Conservation (phyloP, 2,888 invertebrate species). For the Adela reaumurella region DNA sequence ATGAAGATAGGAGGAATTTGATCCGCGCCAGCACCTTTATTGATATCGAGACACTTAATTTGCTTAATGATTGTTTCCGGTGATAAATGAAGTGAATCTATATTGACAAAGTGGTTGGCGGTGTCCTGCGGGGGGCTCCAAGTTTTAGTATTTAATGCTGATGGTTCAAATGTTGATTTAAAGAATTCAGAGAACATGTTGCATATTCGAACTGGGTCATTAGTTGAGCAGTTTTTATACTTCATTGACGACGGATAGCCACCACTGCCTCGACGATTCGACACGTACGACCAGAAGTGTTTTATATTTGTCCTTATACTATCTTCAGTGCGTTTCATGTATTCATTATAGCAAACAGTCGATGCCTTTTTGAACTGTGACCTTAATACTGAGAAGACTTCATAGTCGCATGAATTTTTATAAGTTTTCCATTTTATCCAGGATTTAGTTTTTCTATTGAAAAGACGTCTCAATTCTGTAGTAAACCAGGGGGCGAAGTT, state of each 20-base stretch:
- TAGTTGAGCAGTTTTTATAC: not conserved
- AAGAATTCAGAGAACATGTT: not conserved
- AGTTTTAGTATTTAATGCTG: not conserved
- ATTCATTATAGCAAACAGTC: slow-evolving; percentile 5
- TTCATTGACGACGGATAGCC: not conserved
- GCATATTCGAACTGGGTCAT: not conserved
- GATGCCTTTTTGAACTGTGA: slow-evolving; percentile 8
- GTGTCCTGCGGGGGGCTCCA: not conserved
- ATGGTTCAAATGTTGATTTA: not conserved
- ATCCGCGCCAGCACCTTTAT: not conserved
- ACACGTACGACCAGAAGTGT: slow-evolving; percentile 8
- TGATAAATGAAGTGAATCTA: not conserved
- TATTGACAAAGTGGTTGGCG: not conserved
- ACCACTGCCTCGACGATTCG: not conserved
- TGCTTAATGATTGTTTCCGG: not conserved
- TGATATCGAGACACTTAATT: not conserved
- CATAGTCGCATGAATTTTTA: slow-evolving; percentile 8
- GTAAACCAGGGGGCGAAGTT: slow-evolving; percentile 9
- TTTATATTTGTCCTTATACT: slow-evolving; percentile 8
- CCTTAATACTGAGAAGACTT: slow-evolving; percentile 7
- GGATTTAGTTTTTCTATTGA: too few relatives aligned
- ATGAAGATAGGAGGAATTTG: not conserved
- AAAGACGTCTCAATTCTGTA: too few relatives aligned
- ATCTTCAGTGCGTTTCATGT: slow-evolving; percentile 7
- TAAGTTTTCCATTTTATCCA: slow-evolving; percentile 11